Conservation (phyloP, 1,140 invertebrate genomes). For the Telenomus remus region DNA sequence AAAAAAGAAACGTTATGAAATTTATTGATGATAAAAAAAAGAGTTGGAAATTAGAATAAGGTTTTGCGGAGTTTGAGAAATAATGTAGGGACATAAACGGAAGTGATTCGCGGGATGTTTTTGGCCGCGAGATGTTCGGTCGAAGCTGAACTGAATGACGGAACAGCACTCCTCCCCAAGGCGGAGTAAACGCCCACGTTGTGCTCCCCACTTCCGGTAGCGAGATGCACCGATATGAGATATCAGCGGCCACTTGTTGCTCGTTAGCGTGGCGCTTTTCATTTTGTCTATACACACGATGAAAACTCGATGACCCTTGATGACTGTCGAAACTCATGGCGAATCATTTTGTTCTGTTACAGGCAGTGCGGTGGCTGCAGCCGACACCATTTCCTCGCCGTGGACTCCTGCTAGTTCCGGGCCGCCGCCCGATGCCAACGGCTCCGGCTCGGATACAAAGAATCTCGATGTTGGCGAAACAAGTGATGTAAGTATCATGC, state of each 20-base stretch:
- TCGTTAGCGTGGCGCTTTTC: slow-evolving; percentile 48
- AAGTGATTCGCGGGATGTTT: slow-evolving; percentile 25
- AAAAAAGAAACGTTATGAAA: too few relatives aligned
- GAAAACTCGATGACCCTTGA: slow-evolving; percentile 16
- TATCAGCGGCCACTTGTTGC: slow-evolving; percentile 76
- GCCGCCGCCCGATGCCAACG: slow-evolving; percentile 83
- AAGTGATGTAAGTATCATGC: slow-evolving; percentile 79
- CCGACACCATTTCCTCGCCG: slow-evolving; percentile 91
- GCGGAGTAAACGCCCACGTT: slow-evolving; percentile 61
- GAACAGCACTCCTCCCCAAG: slow-evolving; percentile 55
- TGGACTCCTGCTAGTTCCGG: slow-evolving; percentile 86
- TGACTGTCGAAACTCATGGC: neutral
- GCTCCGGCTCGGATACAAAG: slow-evolving; percentile 86
- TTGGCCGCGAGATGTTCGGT: slow-evolving; percentile 16
- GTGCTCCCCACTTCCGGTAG: slow-evolving; percentile 47
- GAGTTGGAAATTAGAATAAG: too few relatives aligned
- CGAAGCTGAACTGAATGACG: slow-evolving; percentile 27
- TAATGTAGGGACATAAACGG: neutral
- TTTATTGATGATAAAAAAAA: too few relatives aligned
- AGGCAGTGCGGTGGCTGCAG: slow-evolving; percentile 83
- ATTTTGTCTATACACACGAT: slow-evolving; percentile 35
- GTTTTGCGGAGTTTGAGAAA: too few relatives aligned
- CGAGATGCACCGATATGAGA: slow-evolving; percentile 70
- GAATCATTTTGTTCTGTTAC: slow-evolving; percentile 61
- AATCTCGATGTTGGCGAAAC: slow-evolving; percentile 89